Base-by-base conservation (phyloP, 1,140 invertebrate genomes). In the Atta texana region DNA sequence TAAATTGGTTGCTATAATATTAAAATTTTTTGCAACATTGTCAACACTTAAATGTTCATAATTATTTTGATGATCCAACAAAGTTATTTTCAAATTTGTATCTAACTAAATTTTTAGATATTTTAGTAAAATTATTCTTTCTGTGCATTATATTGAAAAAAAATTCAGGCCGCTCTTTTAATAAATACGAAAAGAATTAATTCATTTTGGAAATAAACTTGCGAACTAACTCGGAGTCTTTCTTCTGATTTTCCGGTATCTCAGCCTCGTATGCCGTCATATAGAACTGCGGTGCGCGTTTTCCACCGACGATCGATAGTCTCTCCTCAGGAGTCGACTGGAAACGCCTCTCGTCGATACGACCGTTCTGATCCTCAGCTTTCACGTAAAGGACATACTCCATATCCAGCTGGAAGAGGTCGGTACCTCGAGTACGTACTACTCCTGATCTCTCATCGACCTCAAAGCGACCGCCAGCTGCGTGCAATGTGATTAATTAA, bases 351-450 rank as follows among this genome's bases (percentile, higher is more conserved):
- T 99, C 98, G 92, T 98, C 98, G 14, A 98, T 97, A 74, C 98
- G 96, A 28, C 98, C 98, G 93, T 98, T 99, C 94, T 98, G 98
- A 96, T 99, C 98, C 96, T 99, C 98, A 0, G 98, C 98, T 95
- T 99, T 99, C 16, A 99, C 98, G 93, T 99, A 99, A 77, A 99
- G 95, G 21, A 99, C 98, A 94, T 99, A 99, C 93, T 99, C 98
- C 98, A 99, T 99, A 94, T 99, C 98, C 91, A 99, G 94, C 94
- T 99, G 98, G 93, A 99, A 99, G 16, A 98, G 97, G 93, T 99
- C 98, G 1, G 97, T 98, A 59, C 98, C 98, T 63, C 98, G 96
- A 0, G 98, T 99, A 24, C 98, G 96, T n/a, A 99, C 98, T 12
- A 99, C 98, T 0, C 98, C 98, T 1, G 98, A 99, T 68, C 98